Conservation (phyloP, 2,888 invertebrate species). For the Hermaeophaga mercurialis region DNA sequence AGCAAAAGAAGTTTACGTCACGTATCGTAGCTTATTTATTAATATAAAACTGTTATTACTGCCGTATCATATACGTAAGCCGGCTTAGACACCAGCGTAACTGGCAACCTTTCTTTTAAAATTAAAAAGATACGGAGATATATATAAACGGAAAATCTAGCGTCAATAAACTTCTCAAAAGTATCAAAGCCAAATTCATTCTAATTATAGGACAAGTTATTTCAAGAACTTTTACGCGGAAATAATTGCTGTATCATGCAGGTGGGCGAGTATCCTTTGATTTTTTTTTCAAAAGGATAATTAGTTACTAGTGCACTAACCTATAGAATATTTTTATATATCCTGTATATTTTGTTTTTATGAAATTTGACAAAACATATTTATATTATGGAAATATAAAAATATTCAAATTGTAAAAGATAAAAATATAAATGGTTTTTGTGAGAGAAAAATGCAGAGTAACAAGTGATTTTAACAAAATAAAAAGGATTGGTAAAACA, state of each 20-base stretch:
- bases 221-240: conserved; percentile 28
- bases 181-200: conserved; percentile 29
- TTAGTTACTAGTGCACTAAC: too few species aligned
- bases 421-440: too few species aligned
- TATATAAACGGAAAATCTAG: conserved; percentile 20
- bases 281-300: too few species aligned
- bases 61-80: not conserved
- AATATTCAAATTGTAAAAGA: too few species aligned
- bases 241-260: conserved; percentile 29
- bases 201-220: conserved; percentile 28
- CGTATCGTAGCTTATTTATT: not conserved
- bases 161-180: conserved; percentile 34
- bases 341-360: too few species aligned
- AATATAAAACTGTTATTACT: not conserved
- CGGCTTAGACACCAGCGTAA: not conserved
- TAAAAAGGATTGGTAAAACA: too few species aligned
- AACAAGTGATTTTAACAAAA: too few species aligned
- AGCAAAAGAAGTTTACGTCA: not conserved
- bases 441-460: too few species aligned
- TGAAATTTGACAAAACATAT: too few species aligned
- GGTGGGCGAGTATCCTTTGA: conserved; percentile 14
- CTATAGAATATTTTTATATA: too few species aligned
- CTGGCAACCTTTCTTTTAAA: conserved; percentile 8
- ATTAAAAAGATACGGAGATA: conserved; percentile 9
- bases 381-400: too few species aligned